Evolutionary conservation across 1,140 invertebrate species (phyloP), one percentile per base, ranked within the genome.

Genomic region (Drosophila sulfurigaster): DNA sequence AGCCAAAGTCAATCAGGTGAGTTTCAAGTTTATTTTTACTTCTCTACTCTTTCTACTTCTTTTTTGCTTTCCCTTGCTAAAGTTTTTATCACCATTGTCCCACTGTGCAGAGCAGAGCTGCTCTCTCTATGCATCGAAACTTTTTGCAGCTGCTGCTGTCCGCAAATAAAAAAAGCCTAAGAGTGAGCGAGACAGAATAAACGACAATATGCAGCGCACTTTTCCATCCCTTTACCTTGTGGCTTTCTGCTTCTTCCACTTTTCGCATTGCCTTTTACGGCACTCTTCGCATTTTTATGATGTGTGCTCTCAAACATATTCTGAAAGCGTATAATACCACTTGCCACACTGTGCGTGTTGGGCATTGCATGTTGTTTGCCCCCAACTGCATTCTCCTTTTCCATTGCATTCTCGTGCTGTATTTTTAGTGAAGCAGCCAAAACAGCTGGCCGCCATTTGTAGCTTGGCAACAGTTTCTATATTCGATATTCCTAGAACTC

Each of bases 1-100:
- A 89, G 78, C 46, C 81, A 75, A 75, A 83, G 85, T 85, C 85
- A 91, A 79, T 91, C 88, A 85, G 88, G 88, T 91, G 81, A 91
- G 81, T 78, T 71, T 80, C 71, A 73, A 77, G 43, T 77, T 72
- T 45, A n/a, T 64, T 51, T 1, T 25, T 25, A 25, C n/a, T 38
- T 46, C 7, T 35, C 11, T 32, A 38, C 56, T 76, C 69, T 38
- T 57, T 73, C 52, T 48, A 35, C 48, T 25, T 38, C 11, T 43
- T 30, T 75, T 43, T 65, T 8, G 7, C 8, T 60, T 56, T 57
- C 45, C 46, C 67, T 67, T 46, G 41, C 28, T 38, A 28, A 43
- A 38, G 43, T 58, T 49, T 64, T 35, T 20, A 25, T 51, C 20
- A 28, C 16, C 16, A 43, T 48, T 20, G 20, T 8, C 8, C 56